Percentiles rank a stretch among this genome's conserved stretches.
Conservation (phyloP, 2,888 invertebrate species). For the Oscheius onirici region DNA sequence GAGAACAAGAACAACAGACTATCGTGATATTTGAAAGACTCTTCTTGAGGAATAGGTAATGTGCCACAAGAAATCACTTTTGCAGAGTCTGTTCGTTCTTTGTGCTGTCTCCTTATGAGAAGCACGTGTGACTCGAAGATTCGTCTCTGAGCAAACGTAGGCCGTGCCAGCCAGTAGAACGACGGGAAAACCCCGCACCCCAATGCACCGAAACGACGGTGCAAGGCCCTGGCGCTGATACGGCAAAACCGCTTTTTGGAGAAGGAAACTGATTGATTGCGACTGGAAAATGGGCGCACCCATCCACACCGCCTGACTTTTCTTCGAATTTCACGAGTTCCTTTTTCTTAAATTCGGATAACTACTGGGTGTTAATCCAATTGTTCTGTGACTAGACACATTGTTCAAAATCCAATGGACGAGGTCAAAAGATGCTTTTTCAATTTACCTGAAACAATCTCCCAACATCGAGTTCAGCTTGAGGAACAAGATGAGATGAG, state of each 20-base stretch:
- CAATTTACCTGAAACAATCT: too few species aligned
- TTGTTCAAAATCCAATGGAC: too few species aligned
- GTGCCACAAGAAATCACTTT: background rate
- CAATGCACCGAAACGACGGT: slow-evolving; percentile 5
- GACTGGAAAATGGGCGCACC: background rate
- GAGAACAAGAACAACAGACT: too few species aligned
- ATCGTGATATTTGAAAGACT: too few species aligned
- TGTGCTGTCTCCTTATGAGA: background rate
- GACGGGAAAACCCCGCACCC: slow-evolving; percentile 14
- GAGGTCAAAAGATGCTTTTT: too few species aligned
- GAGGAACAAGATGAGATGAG: too few species aligned
- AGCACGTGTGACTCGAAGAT: background rate
- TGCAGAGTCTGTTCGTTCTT: slow-evolving; percentile 4
- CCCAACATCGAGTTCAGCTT: too few species aligned
- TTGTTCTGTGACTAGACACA: too few species aligned
- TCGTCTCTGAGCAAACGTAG: slow-evolving; percentile 14
- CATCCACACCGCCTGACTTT: too few species aligned
- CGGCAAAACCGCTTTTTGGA: slow-evolving; percentile 1
- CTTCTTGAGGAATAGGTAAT: background rate
- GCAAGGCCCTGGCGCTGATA: background rate
- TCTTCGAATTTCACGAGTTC: background rate
- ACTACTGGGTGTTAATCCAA: too few species aligned
- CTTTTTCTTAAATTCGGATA: too few species aligned
- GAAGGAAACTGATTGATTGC: background rate
- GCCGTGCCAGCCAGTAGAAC: background rate